Conservation (phyloP, 2,113 vertebrate species). For the Lepus timidus region DNA sequence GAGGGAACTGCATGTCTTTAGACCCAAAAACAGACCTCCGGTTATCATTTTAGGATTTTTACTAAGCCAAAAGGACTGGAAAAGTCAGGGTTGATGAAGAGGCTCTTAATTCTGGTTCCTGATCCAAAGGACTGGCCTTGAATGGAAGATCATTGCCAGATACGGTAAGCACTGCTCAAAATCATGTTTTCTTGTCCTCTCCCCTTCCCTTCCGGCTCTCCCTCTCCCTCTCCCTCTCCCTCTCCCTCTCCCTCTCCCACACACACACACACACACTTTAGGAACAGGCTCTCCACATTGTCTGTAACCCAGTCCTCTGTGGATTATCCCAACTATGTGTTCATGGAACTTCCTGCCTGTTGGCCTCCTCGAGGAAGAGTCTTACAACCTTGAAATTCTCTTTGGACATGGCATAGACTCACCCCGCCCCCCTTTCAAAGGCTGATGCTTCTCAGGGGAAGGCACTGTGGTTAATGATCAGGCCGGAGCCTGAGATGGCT, state of each 20-base stretch:
- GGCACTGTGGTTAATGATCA: constrained; percentile 29
- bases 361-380: constrained; percentile 11
- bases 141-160: neutral
- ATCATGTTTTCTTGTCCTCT: neutral
- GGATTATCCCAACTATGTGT: constrained; percentile 46
- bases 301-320: constrained; percentile 19
- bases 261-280: neutral
- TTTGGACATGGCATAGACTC: constrained; percentile 21
- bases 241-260: neutral
- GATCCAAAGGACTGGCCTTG: neutral
- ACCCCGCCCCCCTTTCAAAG: constrained; percentile 35
- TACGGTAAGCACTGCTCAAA: neutral
- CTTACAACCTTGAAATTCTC: constrained; percentile 11
- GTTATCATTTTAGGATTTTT: constrained; percentile 51
- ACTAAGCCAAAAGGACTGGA: constrained; percentile 21
- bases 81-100: neutral
- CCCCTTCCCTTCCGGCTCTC: neutral
- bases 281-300: constrained; percentile 12
- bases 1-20: constrained; percentile 41
- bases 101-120: constrained; percentile 25
- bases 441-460: neutral
- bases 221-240: neutral
- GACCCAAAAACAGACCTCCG: neutral
- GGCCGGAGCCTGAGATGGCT: neutral
- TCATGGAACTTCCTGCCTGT: neutral